Base-by-base conservation (phyloP, 2,797 vertebrate species). In the Danio aesculapii region DNA sequence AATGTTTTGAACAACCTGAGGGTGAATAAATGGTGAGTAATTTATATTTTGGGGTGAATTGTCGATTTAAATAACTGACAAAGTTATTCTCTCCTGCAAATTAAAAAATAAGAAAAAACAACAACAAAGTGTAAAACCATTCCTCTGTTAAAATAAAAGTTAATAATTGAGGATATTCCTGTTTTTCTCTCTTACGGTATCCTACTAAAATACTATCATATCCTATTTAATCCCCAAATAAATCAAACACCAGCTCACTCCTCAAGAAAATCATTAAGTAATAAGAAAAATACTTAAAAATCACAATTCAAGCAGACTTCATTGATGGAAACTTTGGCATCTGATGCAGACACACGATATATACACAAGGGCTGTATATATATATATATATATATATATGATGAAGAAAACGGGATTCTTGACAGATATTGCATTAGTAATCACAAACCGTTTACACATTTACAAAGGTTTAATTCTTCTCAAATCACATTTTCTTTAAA, bases 371-470 rank as follows among this genome's bases (percentile, higher is more conserved):
- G 30, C 30, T 30, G 30, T 30, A 30, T 30, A n/a, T n/a, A n/a
- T n/a, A n/a, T n/a, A n/a, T n/a, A n/a, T n/a, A n/a, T n/a, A n/a
- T n/a, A n/a, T n/a, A n/a, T n/a, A 30, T 30, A 30, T 30, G 30
- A 30, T 30, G 30, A 30, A 30, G 30, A 30, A 30, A 30, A 30
- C 30, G 30, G 30, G 30, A 30, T 30, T 30, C 30, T 30, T 3
- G 30, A 30, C 30, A 30, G 30, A 59, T 52, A 77, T 83, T 87
- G 86, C 76, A 77, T 84, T 19, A 50, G 67, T 80, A 55, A 79
- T 81, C 52, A 74, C 75, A 83, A 57, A 81, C 75, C 66, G 71
- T 72, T 14, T 66, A 52, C 43, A 80, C 39, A 81, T 63, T 67
- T 39, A 58, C 14, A 66, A 41, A 59, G 17, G 39, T 49, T 41